Conservation (phyloP, 2,113 vertebrate species). For the Ciconia boyciana region DNA sequence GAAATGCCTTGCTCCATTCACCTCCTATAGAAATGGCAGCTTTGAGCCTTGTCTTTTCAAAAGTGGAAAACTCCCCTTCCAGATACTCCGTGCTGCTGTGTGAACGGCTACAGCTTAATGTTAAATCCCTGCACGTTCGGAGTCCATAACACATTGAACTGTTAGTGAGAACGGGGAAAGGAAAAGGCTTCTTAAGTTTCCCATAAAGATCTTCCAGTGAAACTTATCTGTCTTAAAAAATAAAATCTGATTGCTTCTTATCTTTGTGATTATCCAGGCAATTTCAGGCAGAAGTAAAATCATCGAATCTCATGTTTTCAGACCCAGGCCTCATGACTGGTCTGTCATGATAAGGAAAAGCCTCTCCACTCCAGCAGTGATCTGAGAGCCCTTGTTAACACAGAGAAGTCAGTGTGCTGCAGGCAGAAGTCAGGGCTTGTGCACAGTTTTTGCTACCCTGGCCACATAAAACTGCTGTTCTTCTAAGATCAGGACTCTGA, state of each 20-base stretch:
- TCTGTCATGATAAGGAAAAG: background rate
- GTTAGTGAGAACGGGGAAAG: background rate
- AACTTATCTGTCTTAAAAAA: background rate
- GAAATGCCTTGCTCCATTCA: background rate
- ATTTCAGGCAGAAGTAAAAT: background rate
- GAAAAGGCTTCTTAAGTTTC: background rate
- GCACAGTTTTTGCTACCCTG: background rate
- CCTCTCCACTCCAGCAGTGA: background rate
- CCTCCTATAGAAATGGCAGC: background rate
- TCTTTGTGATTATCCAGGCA: background rate
- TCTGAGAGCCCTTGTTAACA: background rate
- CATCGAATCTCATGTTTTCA: background rate
- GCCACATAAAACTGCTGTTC: background rate
- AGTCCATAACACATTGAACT: accelerated
- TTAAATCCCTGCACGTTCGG: accelerated
- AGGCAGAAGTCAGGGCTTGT: background rate
- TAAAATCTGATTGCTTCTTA: background rate
- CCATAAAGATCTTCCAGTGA: background rate
- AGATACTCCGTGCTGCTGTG: background rate
- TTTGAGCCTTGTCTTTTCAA: background rate
- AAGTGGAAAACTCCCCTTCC: background rate
- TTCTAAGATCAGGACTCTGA: background rate
- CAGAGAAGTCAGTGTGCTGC: background rate
- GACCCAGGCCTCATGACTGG: background rate
- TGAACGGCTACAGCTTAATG: background rate